Evolutionary conservation across 2,888 invertebrate species (phyloP).

Genomic region (Hypena proboscidalis): DNA sequence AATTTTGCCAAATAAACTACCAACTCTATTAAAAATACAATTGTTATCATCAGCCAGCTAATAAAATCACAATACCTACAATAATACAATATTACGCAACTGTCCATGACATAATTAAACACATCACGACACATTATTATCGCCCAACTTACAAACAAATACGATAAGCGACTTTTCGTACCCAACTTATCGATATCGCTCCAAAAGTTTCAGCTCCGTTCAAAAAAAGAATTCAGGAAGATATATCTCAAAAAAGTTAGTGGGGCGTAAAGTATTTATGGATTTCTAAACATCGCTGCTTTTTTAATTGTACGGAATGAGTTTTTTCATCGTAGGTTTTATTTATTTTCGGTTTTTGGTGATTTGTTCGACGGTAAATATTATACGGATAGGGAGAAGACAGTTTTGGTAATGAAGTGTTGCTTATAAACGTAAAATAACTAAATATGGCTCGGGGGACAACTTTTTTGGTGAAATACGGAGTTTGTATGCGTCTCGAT

Average conservation of each 20-base stretch:
- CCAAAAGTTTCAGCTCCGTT: slow-evolving; percentile 21
- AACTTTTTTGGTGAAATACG: slow-evolving; percentile 44
- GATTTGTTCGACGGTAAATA: slow-evolving; percentile 78
- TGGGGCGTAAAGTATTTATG: slow-evolving; percentile 77
- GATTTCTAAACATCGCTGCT: slow-evolving; percentile 81
- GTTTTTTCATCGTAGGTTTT: slow-evolving; percentile 72
- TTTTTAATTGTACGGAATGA: slow-evolving; percentile 80
- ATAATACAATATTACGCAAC: no score
- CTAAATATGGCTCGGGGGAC: slow-evolving; percentile 51
- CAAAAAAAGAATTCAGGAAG: slow-evolving; percentile 73
- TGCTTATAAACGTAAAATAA: slow-evolving; percentile 42
- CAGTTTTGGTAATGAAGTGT: slow-evolving; percentile 67
- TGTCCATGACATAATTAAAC: no score
- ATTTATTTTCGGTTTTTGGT: slow-evolving; percentile 76
- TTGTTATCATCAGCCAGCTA: no score
- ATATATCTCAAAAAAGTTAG: slow-evolving; percentile 76
- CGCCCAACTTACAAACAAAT: no score
- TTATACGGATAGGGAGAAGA: slow-evolving; percentile 45
- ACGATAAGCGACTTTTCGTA: background rate
- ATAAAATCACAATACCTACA: no score
- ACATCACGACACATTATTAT: no score
- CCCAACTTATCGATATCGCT: slow-evolving; percentile 14
- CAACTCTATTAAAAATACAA: no score
- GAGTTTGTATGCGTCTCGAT: slow-evolving; percentile 26
- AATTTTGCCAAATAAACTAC: no score